A percentile compares a stretch with the other conserved stretches of the same genome.
These are phyloP conservation scores for Actinernus sp. DNA, from an alignment of 92 coral and sea anemone species.

Conservation along the genomic window DNA sequence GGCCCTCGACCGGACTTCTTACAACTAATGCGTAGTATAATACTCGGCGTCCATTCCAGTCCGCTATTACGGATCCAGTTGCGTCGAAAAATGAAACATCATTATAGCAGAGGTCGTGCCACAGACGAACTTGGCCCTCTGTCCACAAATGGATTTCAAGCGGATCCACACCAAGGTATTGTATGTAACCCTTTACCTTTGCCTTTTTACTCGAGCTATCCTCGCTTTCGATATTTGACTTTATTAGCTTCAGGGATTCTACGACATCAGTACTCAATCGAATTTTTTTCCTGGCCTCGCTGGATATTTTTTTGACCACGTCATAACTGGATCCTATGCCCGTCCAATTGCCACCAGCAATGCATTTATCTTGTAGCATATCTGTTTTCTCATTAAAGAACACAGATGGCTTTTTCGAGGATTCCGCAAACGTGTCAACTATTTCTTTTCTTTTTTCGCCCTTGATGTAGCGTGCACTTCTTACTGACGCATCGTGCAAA, in stretches of 20 bases:
- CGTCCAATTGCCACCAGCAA: constrained; percentile 23
- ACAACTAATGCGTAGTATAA: constrained; percentile 50
- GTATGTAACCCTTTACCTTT: constrained; percentile 32
- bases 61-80: constrained; percentile 36
- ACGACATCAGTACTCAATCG: no score
- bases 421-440: constrained; percentile 2
- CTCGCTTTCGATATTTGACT: no score
- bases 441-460: neutral
- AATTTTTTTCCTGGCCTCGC: constrained; percentile 27
- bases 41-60: constrained; percentile 30
- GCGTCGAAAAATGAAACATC: constrained; percentile 48
- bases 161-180: constrained; percentile 28
- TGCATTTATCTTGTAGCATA: neutral
- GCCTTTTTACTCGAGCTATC: no score
- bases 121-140: constrained; percentile 59
- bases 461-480: neutral
- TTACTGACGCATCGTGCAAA: neutral
- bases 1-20: constrained; percentile 21
- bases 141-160: constrained; percentile 54
- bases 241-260: no score
- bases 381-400: constrained; percentile 6
- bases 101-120: constrained; percentile 44
- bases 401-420: constrained; percentile 13
- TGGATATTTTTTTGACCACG: constrained; percentile 7
- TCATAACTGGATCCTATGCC: constrained; percentile 14